These are phyloP conservation scores for Pseudoips prasinana DNA, from an alignment of 2,888 invertebrate genomes.

Conservation along the genomic window DNA sequence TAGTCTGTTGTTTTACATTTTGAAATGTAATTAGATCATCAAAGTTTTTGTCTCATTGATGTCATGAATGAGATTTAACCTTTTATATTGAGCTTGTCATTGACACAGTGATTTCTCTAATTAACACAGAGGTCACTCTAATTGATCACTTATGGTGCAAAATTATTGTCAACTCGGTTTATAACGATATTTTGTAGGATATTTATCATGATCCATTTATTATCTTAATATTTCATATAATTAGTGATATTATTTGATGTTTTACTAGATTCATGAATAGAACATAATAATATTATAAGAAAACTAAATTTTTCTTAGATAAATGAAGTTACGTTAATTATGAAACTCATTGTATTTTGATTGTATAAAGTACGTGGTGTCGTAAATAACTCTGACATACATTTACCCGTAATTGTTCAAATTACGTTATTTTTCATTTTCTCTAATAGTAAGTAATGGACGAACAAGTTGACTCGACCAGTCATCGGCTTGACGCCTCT, in stretches of 20 bases:
- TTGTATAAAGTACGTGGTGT: no score
- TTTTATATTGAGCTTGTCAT: slow-evolving; percentile 54
- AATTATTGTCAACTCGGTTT: slow-evolving; percentile 9
- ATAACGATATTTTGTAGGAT: no score
- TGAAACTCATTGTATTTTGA: slow-evolving; percentile 2
- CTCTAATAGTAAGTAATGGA: slow-evolving; percentile 26
- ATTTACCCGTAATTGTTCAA: slow-evolving; percentile 20
- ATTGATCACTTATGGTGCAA: slow-evolving; percentile 26
- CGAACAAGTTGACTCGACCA: slow-evolving; percentile 15
- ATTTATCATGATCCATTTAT: no score
- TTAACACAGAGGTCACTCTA: slow-evolving; percentile 52
- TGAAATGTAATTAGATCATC: slow-evolving; percentile 42
- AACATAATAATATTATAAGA: no score
- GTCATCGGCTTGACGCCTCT: slow-evolving; percentile 28
- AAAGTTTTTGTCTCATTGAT: slow-evolving; percentile 44
- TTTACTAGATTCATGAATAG: no score
- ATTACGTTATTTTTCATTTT: slow-evolving; percentile 26
- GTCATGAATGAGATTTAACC: no score
- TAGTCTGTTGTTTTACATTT: neutral
- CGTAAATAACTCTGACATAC: slow-evolving; percentile 7
- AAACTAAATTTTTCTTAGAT: no score
- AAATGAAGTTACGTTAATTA: slow-evolving; percentile 5
- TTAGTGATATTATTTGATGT: no score
- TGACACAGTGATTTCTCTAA: slow-evolving; percentile 68
- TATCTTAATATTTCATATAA: no score